phyloP scores from a whole-genome alignment of 1,140 invertebrate species.

The Plectrocnemia conspersa region DNA sequence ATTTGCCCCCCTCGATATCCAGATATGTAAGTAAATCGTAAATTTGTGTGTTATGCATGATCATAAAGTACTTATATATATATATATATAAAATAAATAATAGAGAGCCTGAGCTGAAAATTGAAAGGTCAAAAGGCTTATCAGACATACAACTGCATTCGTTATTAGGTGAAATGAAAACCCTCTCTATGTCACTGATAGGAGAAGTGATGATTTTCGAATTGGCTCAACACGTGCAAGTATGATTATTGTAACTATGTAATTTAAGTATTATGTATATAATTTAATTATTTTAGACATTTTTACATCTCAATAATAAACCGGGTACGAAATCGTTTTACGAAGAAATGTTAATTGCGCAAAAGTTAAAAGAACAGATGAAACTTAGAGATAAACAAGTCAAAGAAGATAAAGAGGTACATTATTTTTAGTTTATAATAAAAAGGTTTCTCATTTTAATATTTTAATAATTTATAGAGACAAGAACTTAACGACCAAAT shows the following conservation, averaged over 20 bases:
- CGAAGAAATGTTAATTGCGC: constrained; percentile 73
- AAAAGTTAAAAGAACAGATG: constrained; percentile 57
- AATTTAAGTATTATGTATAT: constrained; percentile 9
- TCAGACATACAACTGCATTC: constrained; percentile 56
- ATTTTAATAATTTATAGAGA: constrained; percentile 40
- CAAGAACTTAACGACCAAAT: constrained; percentile 61
- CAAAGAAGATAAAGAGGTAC: constrained; percentile 55
- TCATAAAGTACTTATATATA: constrained; percentile 21
- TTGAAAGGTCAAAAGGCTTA: constrained; percentile 64
- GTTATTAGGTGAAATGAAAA: constrained; percentile 55
- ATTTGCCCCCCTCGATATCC: constrained; percentile 67
- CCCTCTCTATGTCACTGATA: constrained; percentile 52
- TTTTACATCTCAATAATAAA: constrained; percentile 67
- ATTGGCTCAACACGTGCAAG: constrained; percentile 62
- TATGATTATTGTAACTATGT: constrained; percentile 10
- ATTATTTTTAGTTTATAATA: constrained; percentile 13
- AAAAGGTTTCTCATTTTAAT: neutral
- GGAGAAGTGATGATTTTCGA: constrained; percentile 78
- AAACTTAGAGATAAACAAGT: constrained; percentile 54
- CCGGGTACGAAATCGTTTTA: constrained; percentile 72
- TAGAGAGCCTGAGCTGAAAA: constrained; percentile 50
- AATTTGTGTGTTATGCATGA: constrained; percentile 14
- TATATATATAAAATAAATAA: constrained; percentile 21
- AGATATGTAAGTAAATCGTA: constrained; percentile 55
- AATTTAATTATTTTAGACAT: constrained; percentile 50